A percentile compares a stretch with the other conserved stretches of the same genome.
Conservation (phyloP, 2,113 vertebrate species). For the Ahaetulla prasina region DNA sequence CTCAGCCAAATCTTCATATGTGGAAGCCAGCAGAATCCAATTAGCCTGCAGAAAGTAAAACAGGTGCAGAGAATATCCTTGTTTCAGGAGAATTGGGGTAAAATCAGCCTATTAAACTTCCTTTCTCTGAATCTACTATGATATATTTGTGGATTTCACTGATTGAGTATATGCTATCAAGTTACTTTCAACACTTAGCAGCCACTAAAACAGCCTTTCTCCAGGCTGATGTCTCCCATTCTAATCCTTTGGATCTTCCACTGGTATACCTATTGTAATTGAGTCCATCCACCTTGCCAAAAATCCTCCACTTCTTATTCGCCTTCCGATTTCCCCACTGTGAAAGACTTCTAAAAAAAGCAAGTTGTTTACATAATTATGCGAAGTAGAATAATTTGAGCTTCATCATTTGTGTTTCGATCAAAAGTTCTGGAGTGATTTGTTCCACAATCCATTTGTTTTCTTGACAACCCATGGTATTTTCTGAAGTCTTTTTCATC, state of each 20-base stretch:
- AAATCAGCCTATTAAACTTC: neutral
- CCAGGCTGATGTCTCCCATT: neutral
- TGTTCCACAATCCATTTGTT: neutral
- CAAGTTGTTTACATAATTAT: neutral
- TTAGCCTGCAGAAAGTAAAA: neutral
- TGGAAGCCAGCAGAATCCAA: neutral
- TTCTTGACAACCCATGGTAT: neutral
- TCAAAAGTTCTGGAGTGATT: neutral
- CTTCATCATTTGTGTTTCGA: neutral
- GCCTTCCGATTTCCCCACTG: neutral
- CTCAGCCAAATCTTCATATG: neutral
- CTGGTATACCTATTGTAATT: neutral
- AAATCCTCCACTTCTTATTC: neutral
- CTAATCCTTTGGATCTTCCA: neutral
- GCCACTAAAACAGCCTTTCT: neutral
- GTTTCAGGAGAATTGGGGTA: neutral
- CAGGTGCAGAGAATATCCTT: neutral
- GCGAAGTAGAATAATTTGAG: neutral
- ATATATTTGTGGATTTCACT: neutral
- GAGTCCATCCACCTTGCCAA: neutral
- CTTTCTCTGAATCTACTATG: neutral
- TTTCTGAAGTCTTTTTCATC: neutral
- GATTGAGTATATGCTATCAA: neutral
- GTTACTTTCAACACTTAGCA: neutral
- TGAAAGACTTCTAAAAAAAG: neutral